phyloP scores from a whole-genome alignment of 2,113 vertebrate species.

The Chelonoidis abingdonii region DNA sequence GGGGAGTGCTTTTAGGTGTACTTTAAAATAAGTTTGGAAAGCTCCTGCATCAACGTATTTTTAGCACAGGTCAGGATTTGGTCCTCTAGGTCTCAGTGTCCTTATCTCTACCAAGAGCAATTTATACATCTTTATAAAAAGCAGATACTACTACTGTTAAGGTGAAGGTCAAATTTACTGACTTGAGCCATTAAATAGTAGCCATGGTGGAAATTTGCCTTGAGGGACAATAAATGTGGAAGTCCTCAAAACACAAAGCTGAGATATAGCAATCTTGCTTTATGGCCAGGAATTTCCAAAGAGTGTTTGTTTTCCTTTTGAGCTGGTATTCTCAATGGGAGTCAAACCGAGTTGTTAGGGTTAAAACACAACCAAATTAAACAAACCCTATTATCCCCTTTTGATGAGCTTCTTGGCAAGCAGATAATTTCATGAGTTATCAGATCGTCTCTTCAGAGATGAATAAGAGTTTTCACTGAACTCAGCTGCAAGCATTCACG shows the following conservation, averaged over 20 bases:
- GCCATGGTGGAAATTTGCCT: conserved; percentile 5
- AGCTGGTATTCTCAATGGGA: not conserved
- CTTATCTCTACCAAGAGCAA: not conserved
- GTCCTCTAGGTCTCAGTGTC: not conserved
- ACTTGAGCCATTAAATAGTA: conserved; percentile 36
- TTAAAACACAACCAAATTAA: not conserved
- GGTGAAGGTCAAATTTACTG: conserved; percentile 42
- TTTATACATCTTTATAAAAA: conserved; percentile 18
- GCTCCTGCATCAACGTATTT: not conserved
- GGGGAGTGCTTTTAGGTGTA: not conserved
- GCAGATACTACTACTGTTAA: not conserved
- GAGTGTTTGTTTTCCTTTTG: not conserved
- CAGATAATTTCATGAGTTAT: conserved; percentile 11
- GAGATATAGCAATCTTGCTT: conserved; percentile 12
- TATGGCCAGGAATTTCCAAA: conserved; percentile 23
- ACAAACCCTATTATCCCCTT: not conserved
- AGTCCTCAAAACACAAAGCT: conserved; percentile 9
- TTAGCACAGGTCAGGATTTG: not conserved
- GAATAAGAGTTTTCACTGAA: not conserved
- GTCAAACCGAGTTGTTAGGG: not conserved
- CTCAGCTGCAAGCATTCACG: not conserved
- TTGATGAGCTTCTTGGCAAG: conserved; percentile 22
- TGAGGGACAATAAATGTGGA: conserved; percentile 23
- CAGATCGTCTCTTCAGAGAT: not conserved
- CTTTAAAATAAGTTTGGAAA: not conserved